A percentile compares a stretch with the other conserved stretches of the same genome.
Conservation (phyloP, 2,888 invertebrate genomes). For the Endomychus coccineus region DNA sequence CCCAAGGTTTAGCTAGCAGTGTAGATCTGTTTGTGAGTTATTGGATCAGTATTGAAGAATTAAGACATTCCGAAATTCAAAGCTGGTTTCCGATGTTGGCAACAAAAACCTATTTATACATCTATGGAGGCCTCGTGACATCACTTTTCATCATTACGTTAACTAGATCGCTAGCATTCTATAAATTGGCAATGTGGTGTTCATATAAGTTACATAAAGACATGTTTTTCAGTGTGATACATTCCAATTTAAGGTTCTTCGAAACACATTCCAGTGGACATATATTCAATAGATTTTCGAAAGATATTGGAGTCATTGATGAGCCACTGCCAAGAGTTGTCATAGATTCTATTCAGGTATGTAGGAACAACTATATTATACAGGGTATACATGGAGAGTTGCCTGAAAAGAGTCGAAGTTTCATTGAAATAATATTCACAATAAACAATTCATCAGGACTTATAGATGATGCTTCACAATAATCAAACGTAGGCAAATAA, state of each 20-base stretch:
- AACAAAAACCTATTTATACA: too few relatives aligned
- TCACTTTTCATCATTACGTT: slow-evolving; percentile 50
- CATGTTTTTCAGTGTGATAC: slow-evolving; percentile 54
- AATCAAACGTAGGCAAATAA: too few relatives aligned
- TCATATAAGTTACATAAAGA: slow-evolving; percentile 59
- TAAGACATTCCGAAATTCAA: slow-evolving; percentile 6
- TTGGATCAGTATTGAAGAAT: slow-evolving; percentile 19
- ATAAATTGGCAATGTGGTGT: slow-evolving; percentile 51
- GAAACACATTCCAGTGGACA: slow-evolving; percentile 71
- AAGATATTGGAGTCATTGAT: slow-evolving; percentile 70
- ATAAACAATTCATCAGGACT: too few relatives aligned
- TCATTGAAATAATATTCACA: too few relatives aligned
- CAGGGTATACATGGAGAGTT: too few relatives aligned
- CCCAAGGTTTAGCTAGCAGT: slow-evolving; percentile 27
- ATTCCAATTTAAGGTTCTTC: slow-evolving; percentile 59
- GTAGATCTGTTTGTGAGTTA: slow-evolving; percentile 25
- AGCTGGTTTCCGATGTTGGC: slow-evolving; percentile 1
- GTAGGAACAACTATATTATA: too few relatives aligned
- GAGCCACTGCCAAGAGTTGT: slow-evolving; percentile 58
- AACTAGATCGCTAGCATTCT: slow-evolving; percentile 54
- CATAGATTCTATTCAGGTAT: slow-evolving; percentile 50
- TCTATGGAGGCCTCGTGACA: too few relatives aligned
- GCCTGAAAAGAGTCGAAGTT: too few relatives aligned
- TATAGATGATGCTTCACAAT: too few relatives aligned
- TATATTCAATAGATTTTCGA: slow-evolving; percentile 70